Evolutionary conservation across 2,888 invertebrate species (phyloP).

Genomic region (Tiliacea citrago): DNA sequence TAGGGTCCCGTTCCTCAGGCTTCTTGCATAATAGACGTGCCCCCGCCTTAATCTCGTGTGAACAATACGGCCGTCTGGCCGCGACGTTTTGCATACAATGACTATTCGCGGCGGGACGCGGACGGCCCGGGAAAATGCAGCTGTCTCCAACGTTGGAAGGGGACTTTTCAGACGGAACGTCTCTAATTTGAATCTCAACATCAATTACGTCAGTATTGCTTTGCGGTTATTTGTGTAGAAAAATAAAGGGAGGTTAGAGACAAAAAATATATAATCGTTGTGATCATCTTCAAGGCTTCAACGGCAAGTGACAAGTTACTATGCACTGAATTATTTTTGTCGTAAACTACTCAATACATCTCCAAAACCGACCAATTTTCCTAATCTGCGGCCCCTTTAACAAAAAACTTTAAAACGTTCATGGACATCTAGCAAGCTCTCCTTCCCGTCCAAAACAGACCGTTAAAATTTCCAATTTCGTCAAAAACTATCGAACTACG

Average conservation of each 20-base stretch:
- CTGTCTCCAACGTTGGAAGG: constrained; percentile 66
- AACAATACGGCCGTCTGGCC: constrained; percentile 86
- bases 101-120: constrained; percentile 77
- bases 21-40: constrained; percentile 83
- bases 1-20: constrained; percentile 78
- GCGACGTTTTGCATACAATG: constrained; percentile 89
- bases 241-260: constrained; percentile 9
- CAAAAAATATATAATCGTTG: neutral
- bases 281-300: neutral
- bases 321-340: neutral
- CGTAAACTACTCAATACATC: neutral
- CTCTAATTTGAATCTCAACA: constrained; percentile 68
- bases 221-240: constrained; percentile 31
- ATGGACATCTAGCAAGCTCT: constrained; percentile 25
- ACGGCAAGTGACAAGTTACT: neutral
- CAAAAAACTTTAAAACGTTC: constrained; percentile 33
- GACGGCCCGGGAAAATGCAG: constrained; percentile 74
- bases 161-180: constrained; percentile 57
- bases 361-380: constrained; percentile 8
- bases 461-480: constrained; percentile 55
- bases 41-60: constrained; percentile 85
- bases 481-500: constrained; percentile 65
- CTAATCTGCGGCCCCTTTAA: constrained; percentile 2
- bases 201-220: constrained; percentile 55
- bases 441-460: constrained; percentile 67